Conservation (phyloP, 2,797 vertebrate species). For the Adrianichthys oophorus region DNA sequence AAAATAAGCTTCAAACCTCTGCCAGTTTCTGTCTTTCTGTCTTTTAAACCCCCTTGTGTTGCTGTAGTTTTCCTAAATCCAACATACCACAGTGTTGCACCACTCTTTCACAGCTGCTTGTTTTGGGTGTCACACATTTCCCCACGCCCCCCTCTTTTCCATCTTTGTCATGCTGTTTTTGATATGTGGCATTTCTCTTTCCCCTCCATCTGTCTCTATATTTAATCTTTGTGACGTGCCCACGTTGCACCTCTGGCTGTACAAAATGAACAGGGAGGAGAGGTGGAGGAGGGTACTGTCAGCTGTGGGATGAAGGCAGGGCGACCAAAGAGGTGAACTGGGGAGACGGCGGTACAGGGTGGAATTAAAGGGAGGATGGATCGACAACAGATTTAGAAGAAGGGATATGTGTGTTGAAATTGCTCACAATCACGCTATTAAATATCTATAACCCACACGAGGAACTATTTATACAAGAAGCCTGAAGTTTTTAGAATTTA, state of each 20-base stretch:
- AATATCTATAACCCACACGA: too few relatives aligned
- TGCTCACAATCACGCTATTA: neutral
- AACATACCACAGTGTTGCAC: neutral
- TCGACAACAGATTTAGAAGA: constrained; percentile 37
- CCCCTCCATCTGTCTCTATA: constrained; percentile 40
- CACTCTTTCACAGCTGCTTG: constrained; percentile 36
- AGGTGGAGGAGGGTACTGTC: constrained; percentile 42
- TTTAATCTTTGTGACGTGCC: constrained; percentile 54
- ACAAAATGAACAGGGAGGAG: constrained; percentile 51
- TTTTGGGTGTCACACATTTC: constrained; percentile 52
- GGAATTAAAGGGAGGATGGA: constrained; percentile 14
- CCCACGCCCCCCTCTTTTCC: constrained; percentile 36
- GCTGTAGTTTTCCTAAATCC: too few relatives aligned
- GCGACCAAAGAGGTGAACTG: constrained; percentile 10
- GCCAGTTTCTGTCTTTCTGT: constrained; percentile 2
- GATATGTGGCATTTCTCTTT: constrained; percentile 37
- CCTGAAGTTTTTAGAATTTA: too few relatives aligned
- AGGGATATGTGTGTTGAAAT: constrained; percentile 33
- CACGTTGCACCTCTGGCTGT: constrained; percentile 57
- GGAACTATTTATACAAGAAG: too few relatives aligned
- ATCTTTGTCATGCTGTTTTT: constrained; percentile 47
- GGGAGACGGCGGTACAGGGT: constrained; percentile 9
- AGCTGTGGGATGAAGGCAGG: constrained; percentile 27
- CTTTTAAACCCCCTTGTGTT: neutral
- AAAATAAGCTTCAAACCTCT: constrained; percentile 21